phyloP scores from a whole-genome alignment of 2,888 invertebrate species.

The Choristoneura rosaceana region DNA sequence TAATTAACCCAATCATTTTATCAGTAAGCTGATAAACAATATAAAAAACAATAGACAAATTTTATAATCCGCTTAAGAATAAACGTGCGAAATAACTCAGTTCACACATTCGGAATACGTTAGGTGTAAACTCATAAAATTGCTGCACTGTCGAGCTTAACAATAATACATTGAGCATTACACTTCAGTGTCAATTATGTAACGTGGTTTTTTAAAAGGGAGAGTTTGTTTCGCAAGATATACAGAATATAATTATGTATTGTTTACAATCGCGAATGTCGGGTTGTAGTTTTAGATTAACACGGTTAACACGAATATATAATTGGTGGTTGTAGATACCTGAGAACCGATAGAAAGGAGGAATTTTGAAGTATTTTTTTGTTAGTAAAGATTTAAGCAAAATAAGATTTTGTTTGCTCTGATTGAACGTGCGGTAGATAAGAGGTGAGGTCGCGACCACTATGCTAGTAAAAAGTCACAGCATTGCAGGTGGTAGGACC shows the following conservation, averaged over 20 bases:
- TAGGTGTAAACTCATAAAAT: constrained; percentile 3
- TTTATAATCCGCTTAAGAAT: constrained; percentile 9
- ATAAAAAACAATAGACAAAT: constrained; percentile 9
- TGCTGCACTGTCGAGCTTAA: constrained; percentile 11
- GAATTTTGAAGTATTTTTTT: too few relatives aligned
- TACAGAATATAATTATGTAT: neutral
- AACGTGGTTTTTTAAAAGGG: constrained; percentile 29
- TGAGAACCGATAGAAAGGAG: neutral
- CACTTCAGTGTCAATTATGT: constrained; percentile 19
- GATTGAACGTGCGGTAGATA: too few relatives aligned
- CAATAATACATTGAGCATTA: constrained; percentile 27
- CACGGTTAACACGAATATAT: too few relatives aligned
- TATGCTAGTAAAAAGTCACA: too few relatives aligned
- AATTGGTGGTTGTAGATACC: neutral
- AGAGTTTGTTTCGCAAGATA: constrained; percentile 22
- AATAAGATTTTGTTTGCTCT: too few relatives aligned
- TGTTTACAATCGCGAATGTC: neutral
- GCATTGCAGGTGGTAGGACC: too few relatives aligned
- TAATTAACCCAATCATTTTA: constrained; percentile 15
- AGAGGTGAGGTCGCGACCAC: too few relatives aligned
- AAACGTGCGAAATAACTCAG: constrained; percentile 7
- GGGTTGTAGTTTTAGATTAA: neutral
- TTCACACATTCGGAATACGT: constrained; percentile 24
- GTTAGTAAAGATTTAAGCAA: too few relatives aligned
- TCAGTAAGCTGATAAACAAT: constrained; percentile 17